A percentile compares a stretch with the other conserved stretches of the same genome.
These are phyloP conservation scores for Himalopsyche kuldschensis DNA, from an alignment of 2,888 invertebrate genomes.

Conservation along the genomic window DNA sequence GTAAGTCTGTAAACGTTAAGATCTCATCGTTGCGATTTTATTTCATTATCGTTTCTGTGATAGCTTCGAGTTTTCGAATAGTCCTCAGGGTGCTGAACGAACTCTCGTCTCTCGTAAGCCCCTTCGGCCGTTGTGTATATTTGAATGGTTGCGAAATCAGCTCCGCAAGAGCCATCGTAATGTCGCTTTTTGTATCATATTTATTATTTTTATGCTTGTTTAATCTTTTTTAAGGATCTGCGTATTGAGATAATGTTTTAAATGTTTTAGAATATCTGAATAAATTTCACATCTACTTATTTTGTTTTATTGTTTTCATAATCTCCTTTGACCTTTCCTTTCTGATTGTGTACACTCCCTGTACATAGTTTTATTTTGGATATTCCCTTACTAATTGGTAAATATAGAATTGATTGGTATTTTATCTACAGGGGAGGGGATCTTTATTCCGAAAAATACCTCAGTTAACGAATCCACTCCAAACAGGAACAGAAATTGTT, in stretches of 20 bases:
- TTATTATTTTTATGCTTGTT: slow-evolving; percentile 40
- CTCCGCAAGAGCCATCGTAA: slow-evolving; percentile 26
- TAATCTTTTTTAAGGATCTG: slow-evolving; percentile 39
- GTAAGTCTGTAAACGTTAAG: slow-evolving; percentile 15
- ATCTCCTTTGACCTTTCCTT: too few relatives aligned
- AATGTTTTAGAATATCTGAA: slow-evolving; percentile 32
- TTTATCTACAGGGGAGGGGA: too few relatives aligned
- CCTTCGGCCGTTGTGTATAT: slow-evolving; percentile 14
- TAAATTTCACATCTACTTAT: slow-evolving; percentile 37
- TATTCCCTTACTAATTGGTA: too few relatives aligned
- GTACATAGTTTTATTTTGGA: too few relatives aligned
- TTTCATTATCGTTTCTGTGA: slow-evolving; percentile 40
- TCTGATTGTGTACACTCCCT: too few relatives aligned
- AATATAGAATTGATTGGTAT: too few relatives aligned
- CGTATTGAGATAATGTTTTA: slow-evolving; percentile 37
- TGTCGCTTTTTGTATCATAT: slow-evolving; percentile 40
- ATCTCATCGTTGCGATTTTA: slow-evolving; percentile 24
- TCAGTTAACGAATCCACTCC: too few relatives aligned
- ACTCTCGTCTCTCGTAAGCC: background rate
- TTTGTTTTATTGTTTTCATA: background rate
- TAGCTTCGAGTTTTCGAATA: slow-evolving; percentile 35
- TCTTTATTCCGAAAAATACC: too few relatives aligned
- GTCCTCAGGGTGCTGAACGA: background rate
- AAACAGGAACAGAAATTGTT: too few relatives aligned
- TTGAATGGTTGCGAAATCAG: slow-evolving; percentile 31